These are phyloP conservation scores for Rhodinocichla rosea DNA, from an alignment of 2,113 vertebrate genomes.

Conservation along the genomic window DNA sequence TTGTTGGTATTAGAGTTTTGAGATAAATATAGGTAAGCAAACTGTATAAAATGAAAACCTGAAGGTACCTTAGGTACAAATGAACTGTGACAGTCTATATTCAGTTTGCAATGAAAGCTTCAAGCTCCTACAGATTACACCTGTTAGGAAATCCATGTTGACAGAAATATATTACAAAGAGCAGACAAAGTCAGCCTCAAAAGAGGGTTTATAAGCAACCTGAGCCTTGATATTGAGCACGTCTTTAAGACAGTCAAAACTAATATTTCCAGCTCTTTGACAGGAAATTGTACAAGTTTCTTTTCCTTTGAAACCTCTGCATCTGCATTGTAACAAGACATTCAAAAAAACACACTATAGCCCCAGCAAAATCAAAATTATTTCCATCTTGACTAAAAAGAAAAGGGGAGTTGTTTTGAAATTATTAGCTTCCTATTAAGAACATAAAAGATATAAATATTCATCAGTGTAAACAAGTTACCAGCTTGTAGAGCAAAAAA, in stretches of 20 bases:
- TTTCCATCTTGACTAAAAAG: background rate
- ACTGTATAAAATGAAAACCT: background rate
- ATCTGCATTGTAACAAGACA: background rate
- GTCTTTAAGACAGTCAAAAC: background rate
- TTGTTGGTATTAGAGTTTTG: background rate
- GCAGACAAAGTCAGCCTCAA: background rate
- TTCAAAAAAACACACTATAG: background rate
- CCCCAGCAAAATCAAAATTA: background rate
- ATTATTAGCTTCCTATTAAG: background rate
- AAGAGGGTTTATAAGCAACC: background rate
- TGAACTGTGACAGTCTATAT: background rate
- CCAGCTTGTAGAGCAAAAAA: background rate
- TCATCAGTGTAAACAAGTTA: background rate
- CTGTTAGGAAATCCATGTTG: background rate
- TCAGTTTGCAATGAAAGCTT: background rate
- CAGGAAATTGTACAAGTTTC: background rate
- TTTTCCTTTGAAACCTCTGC: background rate
- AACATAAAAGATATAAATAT: background rate
- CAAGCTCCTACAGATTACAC: background rate
- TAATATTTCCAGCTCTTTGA: background rate
- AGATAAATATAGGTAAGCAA: background rate
- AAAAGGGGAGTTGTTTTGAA: background rate
- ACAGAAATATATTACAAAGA: conserved; percentile 23
- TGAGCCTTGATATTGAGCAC: background rate
- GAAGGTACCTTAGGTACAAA: background rate